Conservation (phyloP, 2,113 vertebrate species). For the Globicephala melas region DNA sequence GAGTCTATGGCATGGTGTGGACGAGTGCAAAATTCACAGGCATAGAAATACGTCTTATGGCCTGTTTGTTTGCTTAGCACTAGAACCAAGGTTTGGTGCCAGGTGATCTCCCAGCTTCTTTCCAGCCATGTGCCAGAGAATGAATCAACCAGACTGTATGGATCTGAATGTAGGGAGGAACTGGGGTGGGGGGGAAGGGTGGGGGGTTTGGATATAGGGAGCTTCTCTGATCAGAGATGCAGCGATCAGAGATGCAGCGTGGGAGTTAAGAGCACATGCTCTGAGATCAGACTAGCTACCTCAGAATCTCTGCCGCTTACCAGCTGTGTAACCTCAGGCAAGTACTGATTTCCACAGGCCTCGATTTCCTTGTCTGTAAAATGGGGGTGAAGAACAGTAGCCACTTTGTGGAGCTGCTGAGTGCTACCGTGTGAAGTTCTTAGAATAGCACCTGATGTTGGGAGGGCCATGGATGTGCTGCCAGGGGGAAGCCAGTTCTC, state of each 20-base stretch:
- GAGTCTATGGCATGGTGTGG: neutral
- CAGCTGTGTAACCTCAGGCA: neutral
- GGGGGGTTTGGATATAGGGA: rapidly evolving
- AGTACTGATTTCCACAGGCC: neutral
- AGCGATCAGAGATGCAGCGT: neutral
- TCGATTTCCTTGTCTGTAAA: neutral
- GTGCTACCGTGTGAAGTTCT: neutral
- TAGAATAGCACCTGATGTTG: neutral
- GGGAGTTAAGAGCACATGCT: neutral
- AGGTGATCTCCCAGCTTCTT: neutral
- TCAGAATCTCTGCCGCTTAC: neutral
- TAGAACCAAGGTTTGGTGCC: neutral
- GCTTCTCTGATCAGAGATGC: neutral
- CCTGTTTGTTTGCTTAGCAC: neutral
- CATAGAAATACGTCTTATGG: neutral
- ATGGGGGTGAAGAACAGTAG: neutral
- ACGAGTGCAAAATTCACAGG: neutral
- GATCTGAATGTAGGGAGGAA: neutral
- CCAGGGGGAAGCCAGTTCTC: neutral
- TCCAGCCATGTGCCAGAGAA: neutral
- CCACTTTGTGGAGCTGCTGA: neutral
- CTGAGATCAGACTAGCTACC: neutral
- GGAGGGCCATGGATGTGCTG: neutral
- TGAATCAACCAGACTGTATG: neutral
- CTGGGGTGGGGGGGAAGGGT: too few relatives aligned